Percentiles rank a stretch among this genome's conserved stretches.
Evolutionary conservation across 2,113 vertebrate genomes (phyloP).

Genomic region (Colaptes auratus): DNA sequence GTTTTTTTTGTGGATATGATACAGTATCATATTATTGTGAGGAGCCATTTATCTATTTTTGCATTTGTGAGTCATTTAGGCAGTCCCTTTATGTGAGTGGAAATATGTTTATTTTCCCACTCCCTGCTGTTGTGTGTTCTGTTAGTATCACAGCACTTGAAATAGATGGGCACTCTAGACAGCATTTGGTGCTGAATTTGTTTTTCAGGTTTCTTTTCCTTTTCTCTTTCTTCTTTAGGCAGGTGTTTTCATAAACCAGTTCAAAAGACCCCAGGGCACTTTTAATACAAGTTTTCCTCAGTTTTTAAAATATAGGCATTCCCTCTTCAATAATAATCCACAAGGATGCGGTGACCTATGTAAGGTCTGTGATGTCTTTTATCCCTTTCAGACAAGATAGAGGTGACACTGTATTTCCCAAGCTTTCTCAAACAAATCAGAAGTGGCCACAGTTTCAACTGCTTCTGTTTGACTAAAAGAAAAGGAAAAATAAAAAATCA

Average conservation of each 20-base stretch:
- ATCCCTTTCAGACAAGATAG: neutral
- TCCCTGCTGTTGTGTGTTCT: constrained; percentile 79
- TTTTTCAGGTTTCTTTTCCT: constrained; percentile 65
- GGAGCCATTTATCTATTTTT: constrained; percentile 82
- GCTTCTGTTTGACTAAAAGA: neutral
- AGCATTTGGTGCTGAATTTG: constrained; percentile 73
- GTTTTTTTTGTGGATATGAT: constrained; percentile 71
- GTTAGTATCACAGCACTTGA: constrained; percentile 79
- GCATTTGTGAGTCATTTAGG: constrained; percentile 81
- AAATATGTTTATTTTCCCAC: constrained; percentile 80
- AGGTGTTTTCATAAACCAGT: constrained; percentile 67
- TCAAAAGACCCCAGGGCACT: constrained; percentile 28
- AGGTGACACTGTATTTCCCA: neutral
- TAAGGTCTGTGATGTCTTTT: neutral
- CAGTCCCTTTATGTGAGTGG: constrained; percentile 75
- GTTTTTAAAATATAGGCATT: constrained; percentile 15
- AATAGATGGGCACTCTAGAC: constrained; percentile 76
- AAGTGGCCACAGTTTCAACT: neutral
- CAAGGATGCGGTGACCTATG: neutral
- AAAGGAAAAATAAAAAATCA: neutral
- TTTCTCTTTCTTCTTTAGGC: constrained; percentile 21
- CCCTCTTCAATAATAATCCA: neutral
- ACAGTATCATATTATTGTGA: constrained; percentile 72
- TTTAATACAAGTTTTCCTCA: constrained; percentile 23
- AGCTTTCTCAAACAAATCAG: neutral